Evolutionary conservation across 2,797 vertebrate genomes (phyloP).

Genomic region (Ctenosaura bakeri): DNA sequence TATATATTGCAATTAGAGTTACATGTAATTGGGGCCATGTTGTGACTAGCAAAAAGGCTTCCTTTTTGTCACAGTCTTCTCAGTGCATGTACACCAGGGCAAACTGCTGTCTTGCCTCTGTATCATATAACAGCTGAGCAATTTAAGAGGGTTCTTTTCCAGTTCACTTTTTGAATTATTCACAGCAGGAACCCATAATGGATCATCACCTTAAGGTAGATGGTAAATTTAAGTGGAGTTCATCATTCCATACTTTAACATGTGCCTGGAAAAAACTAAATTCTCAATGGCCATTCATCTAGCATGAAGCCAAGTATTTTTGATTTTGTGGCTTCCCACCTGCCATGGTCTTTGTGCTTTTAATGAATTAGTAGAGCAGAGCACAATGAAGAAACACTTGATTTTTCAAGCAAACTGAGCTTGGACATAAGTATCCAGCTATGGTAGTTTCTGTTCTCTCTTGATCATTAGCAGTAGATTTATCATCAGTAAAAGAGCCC

Average conservation of each 20-base stretch:
- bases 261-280: not conserved
- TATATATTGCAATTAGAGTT: not conserved
- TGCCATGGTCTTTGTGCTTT: not conserved
- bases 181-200: not conserved
- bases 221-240: too few relatives aligned
- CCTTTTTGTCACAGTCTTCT: not conserved
- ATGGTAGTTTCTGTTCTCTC: not conserved
- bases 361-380: not conserved
- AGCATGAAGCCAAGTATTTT: not conserved
- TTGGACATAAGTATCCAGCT: not conserved
- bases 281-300: not conserved
- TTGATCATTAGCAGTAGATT: not conserved
- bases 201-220: not conserved
- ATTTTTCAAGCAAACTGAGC: not conserved
- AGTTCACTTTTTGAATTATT: not conserved
- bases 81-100: not conserved
- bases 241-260: too few relatives aligned
- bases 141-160: not conserved
- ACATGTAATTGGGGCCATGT: not conserved
- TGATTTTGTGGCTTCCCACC: not conserved
- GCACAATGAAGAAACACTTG: too few relatives aligned
- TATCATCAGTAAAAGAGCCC: not conserved
- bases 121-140: too few relatives aligned
- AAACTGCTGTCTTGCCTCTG: not conserved
- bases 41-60: not conserved